Evolutionary conservation across 1,140 invertebrate species (phyloP).

Genomic region (Drosophila yakuba): DNA sequence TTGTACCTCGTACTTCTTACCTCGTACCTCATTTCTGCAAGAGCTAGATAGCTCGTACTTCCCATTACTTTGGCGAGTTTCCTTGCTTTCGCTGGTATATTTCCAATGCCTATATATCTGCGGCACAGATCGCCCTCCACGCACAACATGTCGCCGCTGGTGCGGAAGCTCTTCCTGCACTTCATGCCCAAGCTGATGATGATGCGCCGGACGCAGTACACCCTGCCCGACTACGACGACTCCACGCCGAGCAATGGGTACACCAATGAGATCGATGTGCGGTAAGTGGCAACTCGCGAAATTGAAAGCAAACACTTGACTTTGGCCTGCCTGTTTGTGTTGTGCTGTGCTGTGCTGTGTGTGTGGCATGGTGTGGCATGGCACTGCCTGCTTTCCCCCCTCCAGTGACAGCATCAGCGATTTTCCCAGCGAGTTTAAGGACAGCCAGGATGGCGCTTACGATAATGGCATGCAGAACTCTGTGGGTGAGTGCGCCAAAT

Average conservation of each 20-base stretch:
- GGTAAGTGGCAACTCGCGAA: slow-evolving; percentile 85
- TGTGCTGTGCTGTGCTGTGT: neutral
- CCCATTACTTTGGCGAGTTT: neutral
- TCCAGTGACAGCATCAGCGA: slow-evolving; percentile 86
- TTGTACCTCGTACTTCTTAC: no score
- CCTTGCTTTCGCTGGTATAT: neutral
- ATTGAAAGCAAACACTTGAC: slow-evolving; percentile 42
- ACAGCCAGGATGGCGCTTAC: slow-evolving; percentile 79
- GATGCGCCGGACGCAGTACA: slow-evolving; percentile 94
- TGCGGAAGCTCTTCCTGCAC: slow-evolving; percentile 94
- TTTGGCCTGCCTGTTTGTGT: slow-evolving; percentile 4
- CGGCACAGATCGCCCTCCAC: slow-evolving; percentile 95
- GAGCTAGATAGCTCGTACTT: no score
- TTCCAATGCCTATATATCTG: slow-evolving; percentile 20
- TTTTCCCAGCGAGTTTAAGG: slow-evolving; percentile 86
- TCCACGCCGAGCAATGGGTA: slow-evolving; percentile 90
- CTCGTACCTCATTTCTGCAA: no score
- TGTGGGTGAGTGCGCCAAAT: slow-evolving; percentile 85
- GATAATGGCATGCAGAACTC: slow-evolving; percentile 86
- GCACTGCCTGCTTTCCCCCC: neutral
- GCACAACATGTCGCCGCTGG: slow-evolving; percentile 96
- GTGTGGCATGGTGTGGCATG: neutral
- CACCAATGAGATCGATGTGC: slow-evolving; percentile 91
- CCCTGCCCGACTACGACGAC: slow-evolving; percentile 92
- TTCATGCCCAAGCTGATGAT: slow-evolving; percentile 95